A percentile compares a stretch with the other conserved stretches of the same genome.
These are phyloP conservation scores for Pseudomyrmex sp. DNA, from an alignment of 1,140 invertebrate genomes.

Conservation along the genomic window DNA sequence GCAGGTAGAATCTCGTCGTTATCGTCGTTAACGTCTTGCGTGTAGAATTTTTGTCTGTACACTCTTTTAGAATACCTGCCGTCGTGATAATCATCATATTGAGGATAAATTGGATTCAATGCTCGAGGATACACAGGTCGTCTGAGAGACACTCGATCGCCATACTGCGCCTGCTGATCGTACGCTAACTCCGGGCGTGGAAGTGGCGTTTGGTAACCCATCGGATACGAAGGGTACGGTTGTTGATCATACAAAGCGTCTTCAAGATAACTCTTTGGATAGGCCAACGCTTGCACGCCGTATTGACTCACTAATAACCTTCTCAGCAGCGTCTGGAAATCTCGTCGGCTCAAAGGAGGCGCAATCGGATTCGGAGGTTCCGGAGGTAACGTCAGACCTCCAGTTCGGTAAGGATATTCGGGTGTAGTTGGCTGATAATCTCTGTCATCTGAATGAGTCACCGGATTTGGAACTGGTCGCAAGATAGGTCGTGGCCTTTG, in stretches of 20 bases:
- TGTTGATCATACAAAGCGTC: constrained; percentile 83
- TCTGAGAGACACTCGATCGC: constrained; percentile 81
- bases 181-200: constrained; percentile 83
- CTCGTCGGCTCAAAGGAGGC: constrained; percentile 80
- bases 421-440: constrained; percentile 75
- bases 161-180: constrained; percentile 79
- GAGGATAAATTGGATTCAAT: constrained; percentile 79
- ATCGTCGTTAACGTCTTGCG: constrained; percentile 79
- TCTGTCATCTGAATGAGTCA: constrained; percentile 74
- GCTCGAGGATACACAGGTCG: constrained; percentile 71
- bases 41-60: constrained; percentile 82
- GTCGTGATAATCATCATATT: constrained; percentile 86
- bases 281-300: constrained; percentile 80
- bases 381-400: constrained; percentile 76
- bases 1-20: constrained; percentile 87
- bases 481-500: constrained; percentile 66
- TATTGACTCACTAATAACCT: constrained; percentile 82
- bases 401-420: constrained; percentile 78
- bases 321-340: constrained; percentile 81
- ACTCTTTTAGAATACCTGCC: constrained; percentile 79
- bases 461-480: constrained; percentile 65
- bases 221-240: constrained; percentile 80
- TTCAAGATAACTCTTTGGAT: constrained; percentile 82
- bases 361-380: constrained; percentile 82
- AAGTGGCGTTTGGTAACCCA: constrained; percentile 73